Conservation (phyloP, 2,113 vertebrate species). For the Climacteris rufus region DNA sequence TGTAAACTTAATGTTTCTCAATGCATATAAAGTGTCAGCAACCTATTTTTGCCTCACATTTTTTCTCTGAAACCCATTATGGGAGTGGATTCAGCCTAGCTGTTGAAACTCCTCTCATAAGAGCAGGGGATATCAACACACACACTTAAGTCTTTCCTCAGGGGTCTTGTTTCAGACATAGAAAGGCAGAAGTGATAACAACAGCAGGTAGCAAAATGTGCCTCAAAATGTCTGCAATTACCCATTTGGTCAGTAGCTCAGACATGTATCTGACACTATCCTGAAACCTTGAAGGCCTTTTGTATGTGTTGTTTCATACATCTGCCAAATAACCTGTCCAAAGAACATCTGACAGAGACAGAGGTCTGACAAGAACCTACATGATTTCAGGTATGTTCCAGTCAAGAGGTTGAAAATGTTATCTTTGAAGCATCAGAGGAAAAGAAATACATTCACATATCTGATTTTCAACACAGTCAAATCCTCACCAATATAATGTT, state of each 20-base stretch:
- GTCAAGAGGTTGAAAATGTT: background rate
- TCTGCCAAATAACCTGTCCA: background rate
- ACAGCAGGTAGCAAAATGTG: background rate
- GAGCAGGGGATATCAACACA: background rate
- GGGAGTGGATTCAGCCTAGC: background rate
- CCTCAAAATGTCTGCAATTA: background rate
- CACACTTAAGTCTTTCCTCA: background rate
- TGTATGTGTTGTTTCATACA: background rate
- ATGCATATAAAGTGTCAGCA: background rate
- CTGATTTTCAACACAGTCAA: background rate
- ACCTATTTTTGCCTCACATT: background rate
- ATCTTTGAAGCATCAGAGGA: background rate
- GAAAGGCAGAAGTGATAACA: background rate
- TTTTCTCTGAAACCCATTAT: background rate
- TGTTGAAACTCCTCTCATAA: background rate
- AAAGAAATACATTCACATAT: background rate
- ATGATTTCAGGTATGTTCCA: background rate
- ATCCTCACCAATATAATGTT: background rate
- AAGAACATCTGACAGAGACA: background rate
- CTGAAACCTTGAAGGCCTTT: background rate
- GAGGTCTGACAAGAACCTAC: background rate
- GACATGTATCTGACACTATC: background rate
- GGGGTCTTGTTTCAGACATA: background rate
- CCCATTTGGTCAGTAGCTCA: background rate
- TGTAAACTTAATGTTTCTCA: background rate